Base-by-base conservation (phyloP, 2,888 invertebrate species). In the Tenthredo mesomela region DNA sequence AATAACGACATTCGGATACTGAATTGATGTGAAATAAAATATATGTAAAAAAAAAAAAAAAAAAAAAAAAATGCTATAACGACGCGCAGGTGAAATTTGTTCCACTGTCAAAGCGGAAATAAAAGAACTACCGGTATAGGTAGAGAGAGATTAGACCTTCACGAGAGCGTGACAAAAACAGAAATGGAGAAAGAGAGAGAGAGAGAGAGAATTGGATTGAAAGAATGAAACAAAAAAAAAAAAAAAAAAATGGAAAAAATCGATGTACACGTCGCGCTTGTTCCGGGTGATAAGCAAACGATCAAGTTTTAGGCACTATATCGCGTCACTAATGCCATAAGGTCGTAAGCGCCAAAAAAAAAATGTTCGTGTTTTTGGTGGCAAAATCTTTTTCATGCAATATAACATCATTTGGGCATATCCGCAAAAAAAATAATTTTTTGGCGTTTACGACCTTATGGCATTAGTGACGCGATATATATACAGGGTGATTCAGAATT, bases 81-180 rank as follows among this genome's bases (percentile, higher is more conserved):
- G 18, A n/a, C 18, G 77, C 43, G 40, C 43, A 77, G 58, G 37
- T 80, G 80, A 80, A 80, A 58, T 80, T 80, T 40, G 58, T 80
- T 61, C 58, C 58, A 40, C 80, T 21, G 61, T 50, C 61, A 80
- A 61, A 58, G 37, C 80, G 80, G 80, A 80, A 58, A 80, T 21
- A 50, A 21, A 80, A 80, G 40, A 80, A 61, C 61, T n/a, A 9
- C 47, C 50, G 29, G 50, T 40, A 40, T n/a, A n/a, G n/a, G 25
- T 54, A n/a, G 73, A 43, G 47, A 43, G 47, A 43, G 73, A 73
- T 47, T 54, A 54, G 54, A 54, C 77, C 77, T 77, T 54, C 77
- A 40, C 33, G 77, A 54, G 54, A 77, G 77, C 77, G 77, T 77
- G 77, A 77, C 77, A 77, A 77, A 50, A 77, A 77, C 54, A 33